A percentile compares a stretch with the other conserved stretches of the same genome.
These are phyloP conservation scores for Drosophila tsacasi DNA, from an alignment of 1,140 invertebrate species.

Conservation along the genomic window DNA sequence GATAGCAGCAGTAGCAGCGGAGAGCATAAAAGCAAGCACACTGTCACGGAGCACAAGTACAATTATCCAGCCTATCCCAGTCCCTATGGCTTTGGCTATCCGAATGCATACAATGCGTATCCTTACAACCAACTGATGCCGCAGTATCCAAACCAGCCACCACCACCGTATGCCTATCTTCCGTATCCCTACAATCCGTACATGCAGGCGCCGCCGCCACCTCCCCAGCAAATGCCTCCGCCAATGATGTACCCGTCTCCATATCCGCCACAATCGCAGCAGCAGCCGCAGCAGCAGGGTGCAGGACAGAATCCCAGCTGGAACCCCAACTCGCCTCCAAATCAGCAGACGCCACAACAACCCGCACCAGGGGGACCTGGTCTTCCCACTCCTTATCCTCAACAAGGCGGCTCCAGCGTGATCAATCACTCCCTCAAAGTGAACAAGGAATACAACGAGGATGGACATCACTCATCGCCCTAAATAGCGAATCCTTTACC, in stretches of 20 bases:
- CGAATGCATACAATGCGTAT: conserved; percentile 30
- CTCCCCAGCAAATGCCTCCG: conserved; percentile 9
- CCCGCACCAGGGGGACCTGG: not conserved
- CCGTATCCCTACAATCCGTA: conserved; percentile 32
- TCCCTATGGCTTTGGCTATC: not conserved
- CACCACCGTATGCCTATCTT: conserved; percentile 2
- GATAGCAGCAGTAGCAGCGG: conserved; percentile 33
- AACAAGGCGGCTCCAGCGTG: conserved; percentile 43
- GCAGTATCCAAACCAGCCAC: conserved; percentile 10
- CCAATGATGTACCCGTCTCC: conserved; percentile 13
- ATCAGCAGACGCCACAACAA: conserved; percentile 13
- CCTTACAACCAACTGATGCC: conserved; percentile 22
- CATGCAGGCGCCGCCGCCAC: conserved; percentile 13
- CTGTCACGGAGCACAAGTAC: conserved; percentile 40
- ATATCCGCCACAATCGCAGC: conserved; percentile 7
- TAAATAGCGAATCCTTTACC: not conserved
- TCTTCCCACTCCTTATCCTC: conserved; percentile 5
- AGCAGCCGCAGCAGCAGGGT: not conserved
- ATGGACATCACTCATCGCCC: conserved; percentile 31
- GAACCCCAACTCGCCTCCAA: conserved; percentile 12
- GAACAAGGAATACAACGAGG: conserved; percentile 66
- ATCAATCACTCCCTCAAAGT: conserved; percentile 71
- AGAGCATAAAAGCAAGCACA: conserved; percentile 17
- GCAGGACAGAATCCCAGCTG: conserved; percentile 1
- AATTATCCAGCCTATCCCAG: conserved; percentile 53